Conservation (phyloP, 2,888 invertebrate genomes). For the Stramonita haemastoma region DNA sequence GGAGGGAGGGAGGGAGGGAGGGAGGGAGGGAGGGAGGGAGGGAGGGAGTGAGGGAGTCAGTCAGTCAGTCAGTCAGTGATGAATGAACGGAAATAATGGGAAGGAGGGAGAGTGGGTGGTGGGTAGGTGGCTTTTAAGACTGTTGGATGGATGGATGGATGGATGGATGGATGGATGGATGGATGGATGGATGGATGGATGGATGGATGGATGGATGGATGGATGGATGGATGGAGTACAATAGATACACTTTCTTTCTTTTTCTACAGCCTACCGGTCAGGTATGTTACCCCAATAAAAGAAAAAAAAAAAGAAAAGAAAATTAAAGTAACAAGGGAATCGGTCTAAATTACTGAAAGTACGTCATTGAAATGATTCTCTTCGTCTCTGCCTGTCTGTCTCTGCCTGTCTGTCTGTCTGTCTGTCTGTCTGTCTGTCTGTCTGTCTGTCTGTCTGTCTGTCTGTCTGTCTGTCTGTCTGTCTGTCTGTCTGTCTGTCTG, state of each 20-base stretch:
- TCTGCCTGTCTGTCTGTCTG: background rate
- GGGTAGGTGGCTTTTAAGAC: too few species aligned
- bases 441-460: background rate
- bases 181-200: conserved; percentile 1
- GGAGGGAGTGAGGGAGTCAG: too few species aligned
- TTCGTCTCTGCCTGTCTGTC: background rate
- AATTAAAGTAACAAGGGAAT: too few species aligned
- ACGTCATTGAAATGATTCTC: background rate
- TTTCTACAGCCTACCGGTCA: background rate
- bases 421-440: background rate
- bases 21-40: too few species aligned
- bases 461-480: background rate
- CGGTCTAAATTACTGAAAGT: too few species aligned
- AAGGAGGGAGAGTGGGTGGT: too few species aligned
- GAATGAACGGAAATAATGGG: too few species aligned
- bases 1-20: too few species aligned
- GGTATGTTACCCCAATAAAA: too few species aligned
- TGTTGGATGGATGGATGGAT: too few species aligned
- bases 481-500: background rate
- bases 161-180: conserved; percentile 1
- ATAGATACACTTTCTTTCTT: background rate
- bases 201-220: conserved; percentile 1
- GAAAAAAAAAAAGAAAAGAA: too few species aligned
- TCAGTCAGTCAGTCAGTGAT: too few species aligned
- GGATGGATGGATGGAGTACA: background rate